Evolutionary conservation across 1,140 invertebrate species (phyloP), one percentile per base, ranked within the genome.

Genomic region (Tribolium castaneum): DNA sequence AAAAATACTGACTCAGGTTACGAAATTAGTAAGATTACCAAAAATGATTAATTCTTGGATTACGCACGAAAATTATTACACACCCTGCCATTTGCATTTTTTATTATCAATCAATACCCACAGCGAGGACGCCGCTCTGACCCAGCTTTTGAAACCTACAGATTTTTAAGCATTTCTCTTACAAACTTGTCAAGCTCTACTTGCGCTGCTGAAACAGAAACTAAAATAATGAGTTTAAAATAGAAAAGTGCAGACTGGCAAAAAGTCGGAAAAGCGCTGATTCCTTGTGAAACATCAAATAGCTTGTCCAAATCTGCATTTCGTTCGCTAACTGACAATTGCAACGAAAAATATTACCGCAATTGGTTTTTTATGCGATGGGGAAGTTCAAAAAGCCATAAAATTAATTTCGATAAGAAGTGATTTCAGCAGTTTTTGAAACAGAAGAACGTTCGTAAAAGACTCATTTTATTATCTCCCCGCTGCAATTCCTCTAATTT

Each of bases 391-490:
- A 66, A 35, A 35, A 13, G 9, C 25, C 30, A 66, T 66, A 66
- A 66, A 66, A 66, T 35, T 66, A 66, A 66, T 66, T 66, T 66
- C 30, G 59, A 66, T 39, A 66, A 66, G 59, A 30, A 66, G 3
- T 66, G 59, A 34, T 66, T 66, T 66, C 25, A 66, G 59, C 59
- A 66, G 22, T 66, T 66, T 73, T 52, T 73, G 5, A 73, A 14
- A 25, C 71, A 35, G 49, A 73, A 22, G 22, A 73, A 12, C 19
- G 49, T 30, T 72, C 45, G 34, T 73, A 39, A 34, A 72, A 54
- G 30, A 14, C 71, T 73, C 71, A 54, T 73, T 73, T 73, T 52
- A 73, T 73, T 73, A 73, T 73, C 71, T 52, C 19, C 22, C 45
- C 3, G n/a, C 19, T 35, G 19, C 45, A 72, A 35, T 73, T 73